Percentiles rank a stretch among this genome's conserved stretches.
Evolutionary conservation across 2,797 vertebrate genomes (phyloP).

Genomic region (Sparus aurata): DNA sequence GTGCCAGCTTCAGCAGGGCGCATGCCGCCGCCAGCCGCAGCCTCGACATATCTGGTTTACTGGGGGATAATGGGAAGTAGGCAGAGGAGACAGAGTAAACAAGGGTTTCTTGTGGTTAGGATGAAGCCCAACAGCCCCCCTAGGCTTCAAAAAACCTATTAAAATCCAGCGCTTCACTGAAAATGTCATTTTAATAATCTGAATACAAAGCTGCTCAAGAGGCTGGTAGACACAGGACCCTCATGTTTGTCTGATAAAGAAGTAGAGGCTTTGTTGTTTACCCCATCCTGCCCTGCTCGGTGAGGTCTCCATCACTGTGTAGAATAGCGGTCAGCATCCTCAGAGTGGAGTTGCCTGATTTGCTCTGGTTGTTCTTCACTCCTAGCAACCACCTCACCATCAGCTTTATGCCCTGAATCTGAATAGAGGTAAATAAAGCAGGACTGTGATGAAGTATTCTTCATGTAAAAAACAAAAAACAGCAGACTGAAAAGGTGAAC

Average conservation of each 20-base stretch:
- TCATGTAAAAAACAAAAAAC: neutral
- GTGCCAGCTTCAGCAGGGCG: slow-evolving; percentile 95
- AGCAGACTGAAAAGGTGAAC: neutral
- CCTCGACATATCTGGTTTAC: slow-evolving; percentile 98
- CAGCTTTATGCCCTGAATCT: slow-evolving; percentile 99
- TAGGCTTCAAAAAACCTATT: neutral
- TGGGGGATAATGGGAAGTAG: slow-evolving; percentile 60
- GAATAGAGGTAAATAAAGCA: neutral
- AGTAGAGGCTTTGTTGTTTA: slow-evolving; percentile 61
- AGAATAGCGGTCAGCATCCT: slow-evolving; percentile 96
- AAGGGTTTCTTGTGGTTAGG: neutral
- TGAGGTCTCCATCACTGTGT: slow-evolving; percentile 97
- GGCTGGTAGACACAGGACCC: neutral
- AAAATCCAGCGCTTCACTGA: slow-evolving; percentile 4
- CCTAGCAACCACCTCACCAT: slow-evolving; percentile 99
- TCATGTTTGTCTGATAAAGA: neutral
- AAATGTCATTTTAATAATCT: slow-evolving; percentile 14
- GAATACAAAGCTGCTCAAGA: neutral
- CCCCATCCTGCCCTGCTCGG: slow-evolving; percentile 97
- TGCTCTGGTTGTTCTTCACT: slow-evolving; percentile 98
- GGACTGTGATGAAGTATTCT: neutral
- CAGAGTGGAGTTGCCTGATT: slow-evolving; percentile 97
- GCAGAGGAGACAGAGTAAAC: slow-evolving; percentile 1
- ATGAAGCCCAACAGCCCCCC: neutral
- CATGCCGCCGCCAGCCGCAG: slow-evolving; percentile 95